phyloP scores from a whole-genome alignment of 2,797 vertebrate genomes.

The Micromesistius poutassou region DNA sequence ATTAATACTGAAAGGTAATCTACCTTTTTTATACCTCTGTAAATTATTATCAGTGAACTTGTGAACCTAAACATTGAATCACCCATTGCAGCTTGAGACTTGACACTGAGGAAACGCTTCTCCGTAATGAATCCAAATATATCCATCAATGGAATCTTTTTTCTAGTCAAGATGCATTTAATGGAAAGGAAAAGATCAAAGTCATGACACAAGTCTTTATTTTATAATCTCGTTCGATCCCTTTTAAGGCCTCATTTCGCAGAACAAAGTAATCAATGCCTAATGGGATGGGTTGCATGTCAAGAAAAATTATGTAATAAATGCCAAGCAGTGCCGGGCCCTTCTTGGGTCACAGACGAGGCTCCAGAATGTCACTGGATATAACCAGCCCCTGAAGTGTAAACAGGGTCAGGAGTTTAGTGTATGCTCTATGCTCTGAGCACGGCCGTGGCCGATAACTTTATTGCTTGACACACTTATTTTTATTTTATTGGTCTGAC shows the following conservation, averaged over 20 bases:
- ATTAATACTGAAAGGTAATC: background rate
- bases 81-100: background rate
- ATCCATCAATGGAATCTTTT: background rate
- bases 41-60: background rate
- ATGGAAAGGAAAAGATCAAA: background rate
- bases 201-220: background rate
- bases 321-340: conserved; percentile 43
- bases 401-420: conserved; percentile 44
- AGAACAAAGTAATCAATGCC: conserved; percentile 43
- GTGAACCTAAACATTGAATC: background rate
- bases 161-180: background rate
- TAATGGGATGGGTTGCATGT: conserved; percentile 35
- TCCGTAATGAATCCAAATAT: background rate
- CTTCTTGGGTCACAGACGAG: conserved; percentile 53
- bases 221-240: conserved; percentile 10
- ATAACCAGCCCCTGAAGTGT: conserved; percentile 36
- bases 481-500: conserved; percentile 18
- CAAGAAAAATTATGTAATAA: conserved; percentile 54
- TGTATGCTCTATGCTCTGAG: conserved; percentile 33
- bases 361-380: conserved; percentile 56
- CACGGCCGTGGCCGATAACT: conserved; percentile 34
- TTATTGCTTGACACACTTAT: conserved; percentile 39
- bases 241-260: conserved; percentile 35
- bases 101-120: background rate
- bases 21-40: background rate